Evolutionary conservation across 1,140 invertebrate genomes (phyloP).

Genomic region (Drosophila hydei): DNA sequence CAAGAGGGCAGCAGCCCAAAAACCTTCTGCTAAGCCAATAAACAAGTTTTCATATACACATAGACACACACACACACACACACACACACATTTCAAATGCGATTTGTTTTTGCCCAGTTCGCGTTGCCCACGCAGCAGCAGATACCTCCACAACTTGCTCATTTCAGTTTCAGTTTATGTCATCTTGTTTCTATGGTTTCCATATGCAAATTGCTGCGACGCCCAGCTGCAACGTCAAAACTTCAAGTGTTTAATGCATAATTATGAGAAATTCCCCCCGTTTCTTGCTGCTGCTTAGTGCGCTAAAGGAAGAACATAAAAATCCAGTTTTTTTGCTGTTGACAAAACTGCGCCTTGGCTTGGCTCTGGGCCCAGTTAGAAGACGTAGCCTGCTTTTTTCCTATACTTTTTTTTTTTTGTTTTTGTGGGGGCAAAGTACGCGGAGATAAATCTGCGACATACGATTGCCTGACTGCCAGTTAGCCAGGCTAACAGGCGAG

Average conservation of each 20-base stretch:
- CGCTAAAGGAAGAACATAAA: too few species aligned
- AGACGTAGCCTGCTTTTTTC: background rate
- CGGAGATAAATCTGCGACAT: conserved; percentile 66
- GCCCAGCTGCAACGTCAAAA: conserved; percentile 64
- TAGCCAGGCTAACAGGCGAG: conserved; percentile 24
- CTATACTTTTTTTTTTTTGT: background rate
- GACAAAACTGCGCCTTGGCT: conserved; percentile 52
- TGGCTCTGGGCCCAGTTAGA: conserved; percentile 40
- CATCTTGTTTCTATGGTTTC: conserved; percentile 67
- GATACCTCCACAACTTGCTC: conserved; percentile 29
- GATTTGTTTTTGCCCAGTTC: conserved; percentile 67
- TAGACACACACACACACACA: background rate
- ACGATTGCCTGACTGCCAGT: conserved; percentile 6
- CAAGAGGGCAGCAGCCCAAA: conserved; percentile 44
- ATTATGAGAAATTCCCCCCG: conserved; percentile 66
- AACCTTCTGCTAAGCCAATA: conserved; percentile 66
- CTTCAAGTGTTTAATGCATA: conserved; percentile 80
- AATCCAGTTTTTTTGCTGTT: conserved; percentile 40
- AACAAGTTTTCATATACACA: conserved; percentile 68
- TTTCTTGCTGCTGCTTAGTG: too few species aligned
- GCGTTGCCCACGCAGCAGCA: conserved; percentile 42
- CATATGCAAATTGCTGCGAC: conserved; percentile 73
- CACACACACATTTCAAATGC: conserved; percentile 55
- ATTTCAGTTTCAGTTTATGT: conserved; percentile 37
- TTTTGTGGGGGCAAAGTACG: conserved; percentile 76